Evolutionary conservation across 2,888 invertebrate genomes (phyloP), one percentile per base, ranked within the genome.

Genomic region (Drosophila conformis): DNA sequence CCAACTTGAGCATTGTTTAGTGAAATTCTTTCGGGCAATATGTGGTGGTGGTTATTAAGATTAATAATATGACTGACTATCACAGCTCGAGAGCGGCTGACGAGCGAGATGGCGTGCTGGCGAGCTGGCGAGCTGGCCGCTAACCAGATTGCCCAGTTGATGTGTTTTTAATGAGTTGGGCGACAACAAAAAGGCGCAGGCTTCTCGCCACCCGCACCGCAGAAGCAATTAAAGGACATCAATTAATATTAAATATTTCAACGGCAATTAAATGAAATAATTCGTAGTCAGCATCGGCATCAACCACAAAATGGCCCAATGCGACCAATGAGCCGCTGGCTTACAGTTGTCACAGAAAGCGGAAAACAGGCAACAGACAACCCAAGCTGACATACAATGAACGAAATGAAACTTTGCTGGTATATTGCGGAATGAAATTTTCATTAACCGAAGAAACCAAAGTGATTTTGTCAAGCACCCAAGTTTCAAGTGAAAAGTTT

Each of bases 191-290:
- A 35, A 48, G 31, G 31, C 51, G 42, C 15, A 48, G 31, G 52
- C 31, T 13, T 18, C 35, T 53, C 60, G 54, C 49, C 42, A 35
- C 21, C n/a, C 35, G 40, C 7, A 40, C 77, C 66, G 51, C 76
- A 70, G 60, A 67, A 64, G 83, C 89, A 86, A 86, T 89, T 83
- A 87, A 90, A 83, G 87, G 56, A 76, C 90, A 89, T 87, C 80
- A 89, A 87, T 89, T 90, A 90, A 90, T 89, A 87, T 86, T 90
- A 87, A 87, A 87, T 90, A 89, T 90, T 87, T 90, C 77, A 84
- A 72, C 78, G 78, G 83, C 80, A 89, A 79, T 89, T 89, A 90
- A 87, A 87, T 83, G 73, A 76, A 76, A 81, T 88, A 79, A 80
- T 82, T 85, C 75, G 68, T 62, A 69, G 87, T 73, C 70, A 69